Evolutionary conservation across 1,140 invertebrate species (phyloP).

Genomic region (Homarus americanus): DNA sequence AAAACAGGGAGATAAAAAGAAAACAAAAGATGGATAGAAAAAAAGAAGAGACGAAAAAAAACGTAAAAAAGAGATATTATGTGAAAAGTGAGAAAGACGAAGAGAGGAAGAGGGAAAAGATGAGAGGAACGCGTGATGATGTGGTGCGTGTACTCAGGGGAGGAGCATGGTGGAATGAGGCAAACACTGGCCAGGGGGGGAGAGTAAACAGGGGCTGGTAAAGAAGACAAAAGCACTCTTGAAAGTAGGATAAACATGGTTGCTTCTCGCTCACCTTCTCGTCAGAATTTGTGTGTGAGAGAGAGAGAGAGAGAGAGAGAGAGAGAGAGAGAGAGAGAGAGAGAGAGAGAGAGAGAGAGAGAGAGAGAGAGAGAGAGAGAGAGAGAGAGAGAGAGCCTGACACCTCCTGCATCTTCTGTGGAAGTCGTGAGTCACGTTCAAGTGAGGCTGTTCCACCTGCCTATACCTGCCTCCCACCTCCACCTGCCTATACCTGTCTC

Average conservation of each 20-base stretch:
- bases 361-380: not conserved
- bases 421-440: too few relatives aligned
- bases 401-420: too few relatives aligned
- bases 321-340: not conserved
- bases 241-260: too few relatives aligned
- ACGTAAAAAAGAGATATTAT: not conserved
- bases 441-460: too few relatives aligned
- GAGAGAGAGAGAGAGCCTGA: not conserved
- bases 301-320: not conserved
- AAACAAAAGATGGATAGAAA: not conserved
- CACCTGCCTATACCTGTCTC: too few relatives aligned
- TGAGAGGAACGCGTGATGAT: not conserved
- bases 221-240: too few relatives aligned
- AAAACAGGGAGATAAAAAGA: too few relatives aligned
- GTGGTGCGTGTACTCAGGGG: not conserved
- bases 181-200: not conserved
- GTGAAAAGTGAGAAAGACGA: not conserved
- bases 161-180: not conserved
- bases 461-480: too few relatives aligned
- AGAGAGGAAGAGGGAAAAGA: not conserved
- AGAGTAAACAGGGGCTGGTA: not conserved
- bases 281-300: too few relatives aligned
- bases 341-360: not conserved
- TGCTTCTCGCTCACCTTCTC: too few relatives aligned
- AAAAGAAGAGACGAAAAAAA: not conserved